A percentile compares a stretch with the other conserved stretches of the same genome.
These are phyloP conservation scores for Vicugna pacos DNA, from an alignment of 2,113 vertebrate species.

Conservation along the genomic window DNA sequence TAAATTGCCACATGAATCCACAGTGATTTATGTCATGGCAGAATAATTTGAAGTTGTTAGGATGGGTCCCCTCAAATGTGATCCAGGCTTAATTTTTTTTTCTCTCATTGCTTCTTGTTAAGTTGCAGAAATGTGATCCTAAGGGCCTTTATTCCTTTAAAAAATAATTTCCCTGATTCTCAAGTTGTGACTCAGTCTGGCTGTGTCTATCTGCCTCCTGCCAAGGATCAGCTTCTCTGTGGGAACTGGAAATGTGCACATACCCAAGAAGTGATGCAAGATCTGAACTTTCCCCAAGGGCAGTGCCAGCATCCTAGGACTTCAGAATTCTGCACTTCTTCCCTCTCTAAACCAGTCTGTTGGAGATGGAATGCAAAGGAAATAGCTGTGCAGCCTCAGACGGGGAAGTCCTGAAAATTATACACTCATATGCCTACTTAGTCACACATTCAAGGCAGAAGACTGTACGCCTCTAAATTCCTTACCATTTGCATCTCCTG, in stretches of 20 bases:
- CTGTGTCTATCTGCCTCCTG: slow-evolving; percentile 74
- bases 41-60: slow-evolving; percentile 64
- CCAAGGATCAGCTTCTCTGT: slow-evolving; percentile 82
- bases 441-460: slow-evolving; percentile 78
- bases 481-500: slow-evolving; percentile 60
- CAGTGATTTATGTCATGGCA: slow-evolving; percentile 38
- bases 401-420: slow-evolving; percentile 70
- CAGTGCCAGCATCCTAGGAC: slow-evolving; percentile 66
- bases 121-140: slow-evolving; percentile 68
- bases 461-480: slow-evolving; percentile 62
- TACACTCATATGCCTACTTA: slow-evolving; percentile 74
- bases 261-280: slow-evolving; percentile 85
- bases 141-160: slow-evolving; percentile 64
- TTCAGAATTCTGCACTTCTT: slow-evolving; percentile 41
- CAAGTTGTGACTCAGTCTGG: slow-evolving; percentile 81
- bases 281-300: slow-evolving; percentile 80
- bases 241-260: slow-evolving; percentile 82
- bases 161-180: slow-evolving; percentile 67
- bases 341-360: slow-evolving; percentile 1
- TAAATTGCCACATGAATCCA: slow-evolving; percentile 73
- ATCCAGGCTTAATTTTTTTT: slow-evolving; percentile 69
- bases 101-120: slow-evolving; percentile 63
- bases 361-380: slow-evolving; percentile 59
- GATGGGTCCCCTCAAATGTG: slow-evolving; percentile 68
- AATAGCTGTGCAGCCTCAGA: slow-evolving; percentile 54